These are phyloP conservation scores for Minunthozetes semirufus DNA, from an alignment of 2,888 invertebrate genomes.

Conservation along the genomic window DNA sequence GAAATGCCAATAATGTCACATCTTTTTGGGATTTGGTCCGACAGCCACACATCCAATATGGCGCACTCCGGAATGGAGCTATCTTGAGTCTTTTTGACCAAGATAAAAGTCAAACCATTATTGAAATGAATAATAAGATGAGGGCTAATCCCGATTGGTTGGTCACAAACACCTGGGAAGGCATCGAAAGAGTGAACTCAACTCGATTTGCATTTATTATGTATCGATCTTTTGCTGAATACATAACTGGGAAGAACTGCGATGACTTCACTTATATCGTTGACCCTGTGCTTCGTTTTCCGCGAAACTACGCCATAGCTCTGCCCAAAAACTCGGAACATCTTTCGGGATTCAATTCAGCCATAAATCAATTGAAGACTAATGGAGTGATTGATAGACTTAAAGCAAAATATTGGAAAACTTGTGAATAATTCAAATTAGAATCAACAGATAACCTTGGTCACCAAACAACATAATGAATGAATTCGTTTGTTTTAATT, in stretches of 20 bases:
- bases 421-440: too few relatives aligned
- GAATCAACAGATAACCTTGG: too few relatives aligned
- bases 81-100: too few relatives aligned
- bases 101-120: too few relatives aligned
- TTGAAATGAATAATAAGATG: too few relatives aligned
- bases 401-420: constrained; percentile 1
- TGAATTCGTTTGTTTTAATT: too few relatives aligned
- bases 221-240: constrained; percentile 9
- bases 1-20: neutral
- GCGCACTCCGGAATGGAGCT: neutral
- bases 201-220: neutral
- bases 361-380: constrained; percentile 20
- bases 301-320: constrained; percentile 22
- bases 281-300: neutral
- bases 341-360: constrained; percentile 6
- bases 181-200: too few relatives aligned
- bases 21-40: neutral
- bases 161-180: too few relatives aligned
- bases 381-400: constrained; percentile 12
- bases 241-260: constrained; percentile 14
- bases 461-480: too few relatives aligned
- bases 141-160: too few relatives aligned
- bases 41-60: constrained; percentile 4
- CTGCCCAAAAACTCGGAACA: constrained; percentile 21
- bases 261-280: constrained; percentile 24